Conservation (phyloP, 2,113 vertebrate species). For the Boulengeromyrus knoepffleri region DNA sequence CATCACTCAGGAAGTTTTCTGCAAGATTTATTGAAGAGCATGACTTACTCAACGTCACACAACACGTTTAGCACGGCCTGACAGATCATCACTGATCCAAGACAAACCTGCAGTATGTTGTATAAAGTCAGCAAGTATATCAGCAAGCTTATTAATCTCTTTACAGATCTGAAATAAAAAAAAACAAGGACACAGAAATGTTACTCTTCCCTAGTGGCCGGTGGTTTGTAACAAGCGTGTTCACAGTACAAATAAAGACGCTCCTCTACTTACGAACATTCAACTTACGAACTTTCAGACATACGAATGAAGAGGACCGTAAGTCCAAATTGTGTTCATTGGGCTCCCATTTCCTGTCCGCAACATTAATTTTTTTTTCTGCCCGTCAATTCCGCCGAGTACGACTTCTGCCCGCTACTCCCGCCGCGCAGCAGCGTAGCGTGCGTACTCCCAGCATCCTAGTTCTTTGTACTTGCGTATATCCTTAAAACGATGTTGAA, state of each 20-base stretch:
- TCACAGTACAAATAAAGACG: not conserved
- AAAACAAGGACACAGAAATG: slow-evolving; percentile 15
- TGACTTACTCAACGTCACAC: not conserved
- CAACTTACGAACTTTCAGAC: too few relatives aligned
- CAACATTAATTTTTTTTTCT: too few relatives aligned
- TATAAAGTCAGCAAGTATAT: slow-evolving; percentile 68
- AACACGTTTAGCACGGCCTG: not conserved
- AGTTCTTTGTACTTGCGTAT: too few relatives aligned
- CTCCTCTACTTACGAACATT: too few relatives aligned
- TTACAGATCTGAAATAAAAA: slow-evolving; percentile 68
- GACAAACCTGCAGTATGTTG: slow-evolving; percentile 66
- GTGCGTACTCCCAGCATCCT: too few relatives aligned
- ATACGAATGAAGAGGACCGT: too few relatives aligned
- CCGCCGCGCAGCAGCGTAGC: too few relatives aligned
- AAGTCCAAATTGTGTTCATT: too few relatives aligned
- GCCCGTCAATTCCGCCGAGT: too few relatives aligned
- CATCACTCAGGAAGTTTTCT: slow-evolving; percentile 67
- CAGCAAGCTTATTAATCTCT: slow-evolving; percentile 72
- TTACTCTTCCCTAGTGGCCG: not conserved
- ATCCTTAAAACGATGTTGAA: too few relatives aligned
- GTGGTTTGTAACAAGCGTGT: not conserved
- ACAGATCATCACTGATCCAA: not conserved
- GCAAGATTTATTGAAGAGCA: slow-evolving; percentile 20
- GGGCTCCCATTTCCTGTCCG: too few relatives aligned
- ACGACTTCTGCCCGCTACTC: too few relatives aligned